phyloP scores from a whole-genome alignment of 2,888 invertebrate species.

The Drosophila affinis region DNA sequence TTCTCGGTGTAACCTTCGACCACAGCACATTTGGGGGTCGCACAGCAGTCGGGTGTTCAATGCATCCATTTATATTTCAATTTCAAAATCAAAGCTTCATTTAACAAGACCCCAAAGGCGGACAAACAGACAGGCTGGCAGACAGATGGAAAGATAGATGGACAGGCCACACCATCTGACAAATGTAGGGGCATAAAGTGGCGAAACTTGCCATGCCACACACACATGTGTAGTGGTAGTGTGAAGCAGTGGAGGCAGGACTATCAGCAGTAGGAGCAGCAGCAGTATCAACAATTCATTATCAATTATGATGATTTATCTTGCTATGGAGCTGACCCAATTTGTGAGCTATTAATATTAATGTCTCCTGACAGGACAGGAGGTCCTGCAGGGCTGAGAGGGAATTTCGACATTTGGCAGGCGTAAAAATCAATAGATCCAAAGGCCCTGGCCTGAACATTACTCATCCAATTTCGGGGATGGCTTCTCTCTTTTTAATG shows the following conservation, averaged over 20 bases:
- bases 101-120: conserved; percentile 18
- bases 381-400: background rate
- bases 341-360: conserved; percentile 75
- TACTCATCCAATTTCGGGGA: background rate
- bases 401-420: conserved; percentile 44
- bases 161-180: conserved; percentile 25
- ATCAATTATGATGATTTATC: conserved; percentile 79
- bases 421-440: conserved; percentile 27
- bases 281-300: conserved; percentile 72
- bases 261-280: conserved; percentile 10
- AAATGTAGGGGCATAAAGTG: conserved; percentile 37
- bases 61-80: conserved; percentile 32
- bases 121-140: conserved; percentile 9
- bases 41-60: conserved; percentile 8
- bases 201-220: conserved; percentile 11
- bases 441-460: background rate
- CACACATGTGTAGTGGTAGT: too few species aligned
- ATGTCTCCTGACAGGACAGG: conserved; percentile 39
- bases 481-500: background rate
- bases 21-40: background rate
- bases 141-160: conserved; percentile 1
- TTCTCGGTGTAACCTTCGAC: background rate
- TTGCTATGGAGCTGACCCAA: conserved; percentile 69
- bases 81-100: conserved; percentile 34
- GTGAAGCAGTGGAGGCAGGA: background rate